Conservation (phyloP, 2,113 vertebrate genomes). For the Oncorhynchus masou region DNA sequence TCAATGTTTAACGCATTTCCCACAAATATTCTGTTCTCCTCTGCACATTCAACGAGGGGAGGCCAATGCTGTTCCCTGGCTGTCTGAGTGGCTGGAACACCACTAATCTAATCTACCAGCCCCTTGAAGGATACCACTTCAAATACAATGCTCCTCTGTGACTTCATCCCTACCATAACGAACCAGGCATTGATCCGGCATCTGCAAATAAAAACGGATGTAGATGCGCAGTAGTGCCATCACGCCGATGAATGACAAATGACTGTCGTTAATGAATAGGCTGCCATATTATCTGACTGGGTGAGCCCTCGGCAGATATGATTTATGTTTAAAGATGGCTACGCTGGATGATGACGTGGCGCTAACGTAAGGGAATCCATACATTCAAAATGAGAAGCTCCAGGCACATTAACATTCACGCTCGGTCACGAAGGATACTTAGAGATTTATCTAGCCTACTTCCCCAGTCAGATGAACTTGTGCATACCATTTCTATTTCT, state of each 20-base stretch:
- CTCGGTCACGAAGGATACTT: too few relatives aligned
- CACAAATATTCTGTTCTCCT: conserved; percentile 18
- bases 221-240: conserved; percentile 22
- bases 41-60: conserved; percentile 22
- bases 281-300: background rate
- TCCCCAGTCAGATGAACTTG: too few relatives aligned
- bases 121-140: conserved; percentile 53
- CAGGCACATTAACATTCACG: too few relatives aligned
- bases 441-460: too few relatives aligned
- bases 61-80: conserved; percentile 18
- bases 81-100: conserved; percentile 38
- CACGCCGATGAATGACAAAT: conserved; percentile 53
- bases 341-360: too few relatives aligned
- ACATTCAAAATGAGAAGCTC: too few relatives aligned
- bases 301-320: background rate
- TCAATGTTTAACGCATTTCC: conserved; percentile 13
- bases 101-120: conserved; percentile 59
- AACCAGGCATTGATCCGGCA: conserved; percentile 53
- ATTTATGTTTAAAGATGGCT: too few relatives aligned
- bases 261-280: conserved; percentile 58
- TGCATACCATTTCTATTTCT: too few relatives aligned
- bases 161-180: conserved; percentile 57
- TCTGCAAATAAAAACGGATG: conserved; percentile 60
- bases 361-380: too few relatives aligned
- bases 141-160: conserved; percentile 49